Base-by-base conservation (phyloP, 2,113 vertebrate species). In the Calidris pugnax region DNA sequence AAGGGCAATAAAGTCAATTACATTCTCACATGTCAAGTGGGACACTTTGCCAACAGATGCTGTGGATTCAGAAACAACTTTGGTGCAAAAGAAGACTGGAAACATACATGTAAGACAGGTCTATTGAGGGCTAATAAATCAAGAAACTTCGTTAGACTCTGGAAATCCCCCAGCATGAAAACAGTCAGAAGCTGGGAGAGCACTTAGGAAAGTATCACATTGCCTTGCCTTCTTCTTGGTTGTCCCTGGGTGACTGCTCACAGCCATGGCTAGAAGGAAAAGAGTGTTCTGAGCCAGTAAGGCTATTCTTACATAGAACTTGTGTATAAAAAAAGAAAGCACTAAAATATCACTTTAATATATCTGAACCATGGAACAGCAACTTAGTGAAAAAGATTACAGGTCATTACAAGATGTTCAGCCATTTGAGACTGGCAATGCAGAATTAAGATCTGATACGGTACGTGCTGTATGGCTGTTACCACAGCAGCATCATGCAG, bases 51-150 rank as follows among this genome's bases (percentile, higher is more conserved):
- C 60, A 39, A 22, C 2, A 37, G 56, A 71, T 37, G 50, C 35
- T 63, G 26, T 1, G 27, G 71, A 50, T 64, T 41, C 28, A 50
- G 27, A 55, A 87, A 60, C 2, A 10, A 14, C 43, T 59, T 17
- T 18, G 48, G 47, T 43, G 60, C 43, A 68, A 78, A 51, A 28
- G 41, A 47, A 51, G 43, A 48, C 43, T 68, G 53, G 32, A 56
- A 89, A 14, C 1, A 3, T 2, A 30, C 0, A 0, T 39, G 33
- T 41, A 26, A 74, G 33, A 45, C 18, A 48, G 39, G 73, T 28
- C 9, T 26, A 1, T 2, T 9, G 32, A 43, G 64, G 55, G 43
- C 55, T 91, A 35, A 37, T 47, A 32, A 75, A 55, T 16, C n/a
- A 74, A 64, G 10, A 69, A 84, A 41, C 10, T 3, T 4, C 12